Base-by-base conservation (phyloP, 2,888 invertebrate genomes). In the Lymantria dispar region DNA sequence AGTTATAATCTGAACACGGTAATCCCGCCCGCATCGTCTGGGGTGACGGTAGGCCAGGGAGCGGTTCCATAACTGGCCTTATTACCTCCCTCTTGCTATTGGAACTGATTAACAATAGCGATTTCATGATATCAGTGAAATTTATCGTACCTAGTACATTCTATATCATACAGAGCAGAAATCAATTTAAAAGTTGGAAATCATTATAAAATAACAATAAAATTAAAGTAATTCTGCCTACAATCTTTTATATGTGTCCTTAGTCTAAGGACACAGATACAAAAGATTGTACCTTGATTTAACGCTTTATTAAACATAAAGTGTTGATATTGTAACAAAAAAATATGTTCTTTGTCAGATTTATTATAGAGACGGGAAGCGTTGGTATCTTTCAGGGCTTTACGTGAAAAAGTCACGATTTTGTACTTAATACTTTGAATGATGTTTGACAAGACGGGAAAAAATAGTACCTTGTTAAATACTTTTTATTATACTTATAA, bases 271-370 rank as follows among this genome's bases (percentile, higher is more conserved):
- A n/a, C n/a, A n/a, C n/a, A n/a, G n/a, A n/a, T n/a, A n/a, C n/a
- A n/a, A n/a, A n/a, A n/a, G n/a, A n/a, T n/a, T n/a, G 11, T 22
- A 14, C 45, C 45, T 46, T 46, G 39, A 14, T 10, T 40, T 40
- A 14, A 39, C 45, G 30, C 30, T 45, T 42, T 12, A 41, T 1
- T 42, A 12, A 22, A 30, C 30, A 30, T 36, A 50, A 11, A 36
- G 11, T 3, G 31, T 12, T 14, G 36, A 33, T 41, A 43, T 39
- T n/a, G 31, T 11, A 31, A 39, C 33, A 49, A 50, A 50, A 22
- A 46, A 47, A 46, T 43, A 42, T 38, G 37, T 30, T 42, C 42
- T 36, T 47, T 22, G 39, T 47, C 11, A n/a, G 8, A 22, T 13
- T 29, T 36, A 30, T 41, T 44, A 44, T 15, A 12, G 22, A 33